Evolutionary conservation across 2,113 vertebrate genomes (phyloP).

Genomic region (Glaucomys volans): DNA sequence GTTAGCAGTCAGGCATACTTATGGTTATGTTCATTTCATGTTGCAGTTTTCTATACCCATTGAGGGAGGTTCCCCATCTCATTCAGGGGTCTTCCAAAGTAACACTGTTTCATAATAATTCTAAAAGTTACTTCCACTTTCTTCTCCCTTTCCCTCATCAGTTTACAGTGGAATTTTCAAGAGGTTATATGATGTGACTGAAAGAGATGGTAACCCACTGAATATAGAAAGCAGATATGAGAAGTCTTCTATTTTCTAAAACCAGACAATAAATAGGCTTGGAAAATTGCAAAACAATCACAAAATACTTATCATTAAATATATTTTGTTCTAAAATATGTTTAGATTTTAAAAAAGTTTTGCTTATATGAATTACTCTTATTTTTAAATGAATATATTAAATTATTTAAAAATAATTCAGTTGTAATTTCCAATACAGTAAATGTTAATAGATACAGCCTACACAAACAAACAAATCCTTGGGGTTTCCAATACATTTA

Average conservation of each 20-base stretch:
- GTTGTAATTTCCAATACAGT: background rate
- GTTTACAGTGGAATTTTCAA: background rate
- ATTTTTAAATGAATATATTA: slow-evolving; percentile 25
- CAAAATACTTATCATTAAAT: background rate
- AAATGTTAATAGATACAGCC: background rate
- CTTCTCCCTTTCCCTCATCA: background rate
- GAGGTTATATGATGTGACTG: background rate
- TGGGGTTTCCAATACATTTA: background rate
- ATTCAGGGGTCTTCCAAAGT: background rate
- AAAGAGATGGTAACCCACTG: background rate
- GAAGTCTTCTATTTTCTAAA: background rate
- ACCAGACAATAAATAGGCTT: background rate
- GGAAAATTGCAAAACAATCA: background rate
- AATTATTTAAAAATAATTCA: background rate
- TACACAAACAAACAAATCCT: background rate
- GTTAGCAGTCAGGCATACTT: background rate
- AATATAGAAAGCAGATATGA: background rate
- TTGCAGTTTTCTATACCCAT: background rate
- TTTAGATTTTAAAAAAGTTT: slow-evolving; percentile 4
- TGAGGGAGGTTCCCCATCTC: background rate
- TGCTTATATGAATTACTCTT: background rate
- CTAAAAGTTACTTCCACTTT: background rate
- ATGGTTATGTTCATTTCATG: background rate
- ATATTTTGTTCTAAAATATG: background rate
- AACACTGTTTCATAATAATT: background rate